Conservation (phyloP, 2,888 invertebrate genomes). For the Dugesia japonica region DNA sequence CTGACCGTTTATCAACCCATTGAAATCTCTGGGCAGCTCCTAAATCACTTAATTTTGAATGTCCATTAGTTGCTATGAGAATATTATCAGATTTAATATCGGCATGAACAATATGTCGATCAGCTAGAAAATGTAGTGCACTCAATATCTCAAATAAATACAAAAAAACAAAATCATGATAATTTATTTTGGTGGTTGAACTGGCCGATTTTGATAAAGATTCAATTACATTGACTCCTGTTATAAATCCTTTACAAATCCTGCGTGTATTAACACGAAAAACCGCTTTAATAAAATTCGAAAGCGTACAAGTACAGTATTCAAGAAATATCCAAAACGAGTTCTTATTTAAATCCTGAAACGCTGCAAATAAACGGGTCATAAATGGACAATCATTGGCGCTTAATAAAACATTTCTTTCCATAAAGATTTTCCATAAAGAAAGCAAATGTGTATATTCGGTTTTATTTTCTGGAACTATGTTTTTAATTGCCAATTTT, state of each 20-base stretch:
- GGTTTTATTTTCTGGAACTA: not conserved
- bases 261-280: not conserved
- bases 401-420: not conserved
- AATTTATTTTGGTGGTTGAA: not conserved
- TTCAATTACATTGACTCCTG: not conserved
- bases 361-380: not conserved
- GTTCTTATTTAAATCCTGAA: not conserved
- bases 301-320: not conserved
- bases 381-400: not conserved
- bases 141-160: not conserved
- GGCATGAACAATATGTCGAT: conserved; percentile 2
- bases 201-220: not conserved
- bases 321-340: not conserved
- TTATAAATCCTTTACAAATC: not conserved
- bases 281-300: not conserved
- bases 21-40: not conserved
- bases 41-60: not conserved
- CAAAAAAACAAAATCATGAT: not conserved
- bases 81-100: not conserved
- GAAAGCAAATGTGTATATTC: not conserved
- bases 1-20: not conserved
- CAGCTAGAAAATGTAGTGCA: not conserved
- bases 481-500: not conserved
- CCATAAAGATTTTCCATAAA: conserved; percentile 3
- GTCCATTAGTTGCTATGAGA: conserved; percentile 4